phyloP scores from a whole-genome alignment of 2,113 vertebrate species.

The Litocranius walleri region DNA sequence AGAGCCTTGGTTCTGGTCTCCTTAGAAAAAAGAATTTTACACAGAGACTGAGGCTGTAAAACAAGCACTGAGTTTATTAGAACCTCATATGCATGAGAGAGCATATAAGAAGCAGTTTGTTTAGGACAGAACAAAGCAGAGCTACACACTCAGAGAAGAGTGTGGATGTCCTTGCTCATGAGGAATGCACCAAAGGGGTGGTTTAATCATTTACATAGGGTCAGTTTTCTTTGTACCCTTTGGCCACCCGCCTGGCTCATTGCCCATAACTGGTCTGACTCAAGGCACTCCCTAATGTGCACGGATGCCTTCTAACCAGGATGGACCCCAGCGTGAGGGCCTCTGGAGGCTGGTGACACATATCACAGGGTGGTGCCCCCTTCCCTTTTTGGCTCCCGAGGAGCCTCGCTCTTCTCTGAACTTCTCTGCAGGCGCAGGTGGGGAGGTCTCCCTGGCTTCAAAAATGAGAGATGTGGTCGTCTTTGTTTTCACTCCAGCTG shows the following conservation, averaged over 20 bases:
- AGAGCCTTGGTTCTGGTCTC: neutral
- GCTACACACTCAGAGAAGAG: neutral
- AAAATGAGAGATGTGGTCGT: neutral
- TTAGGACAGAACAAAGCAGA: neutral
- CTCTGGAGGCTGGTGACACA: neutral
- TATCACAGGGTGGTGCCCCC: neutral
- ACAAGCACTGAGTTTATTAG: neutral
- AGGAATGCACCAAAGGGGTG: neutral
- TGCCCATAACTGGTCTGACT: neutral
- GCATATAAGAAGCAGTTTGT: neutral
- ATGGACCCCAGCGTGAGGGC: neutral
- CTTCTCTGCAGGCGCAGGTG: neutral
- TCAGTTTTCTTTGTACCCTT: neutral
- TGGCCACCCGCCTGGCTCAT: neutral
- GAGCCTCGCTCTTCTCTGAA: neutral
- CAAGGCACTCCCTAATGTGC: neutral
- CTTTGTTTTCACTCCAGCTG: neutral
- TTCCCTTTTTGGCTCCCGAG: neutral
- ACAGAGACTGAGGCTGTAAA: neutral
- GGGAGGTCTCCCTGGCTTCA: neutral
- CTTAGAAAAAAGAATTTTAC: neutral
- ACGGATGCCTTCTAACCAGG: neutral
- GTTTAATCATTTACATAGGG: neutral
- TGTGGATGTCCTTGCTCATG: neutral
- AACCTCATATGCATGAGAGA: neutral